phyloP scores from a whole-genome alignment of 2,113 vertebrate genomes.

The Sapayoa aenigma region DNA sequence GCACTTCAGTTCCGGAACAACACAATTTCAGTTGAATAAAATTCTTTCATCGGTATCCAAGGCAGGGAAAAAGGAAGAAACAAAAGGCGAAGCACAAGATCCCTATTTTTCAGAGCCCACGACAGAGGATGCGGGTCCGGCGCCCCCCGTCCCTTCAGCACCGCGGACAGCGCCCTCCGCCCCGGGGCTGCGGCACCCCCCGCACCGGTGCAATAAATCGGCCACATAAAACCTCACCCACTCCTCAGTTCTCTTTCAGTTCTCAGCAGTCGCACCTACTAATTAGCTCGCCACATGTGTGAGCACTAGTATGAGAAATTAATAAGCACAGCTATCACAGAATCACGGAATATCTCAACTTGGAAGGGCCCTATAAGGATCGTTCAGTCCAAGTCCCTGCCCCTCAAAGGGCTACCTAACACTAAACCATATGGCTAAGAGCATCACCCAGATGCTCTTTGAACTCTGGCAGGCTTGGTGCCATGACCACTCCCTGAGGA shows the following conservation, averaged over 20 bases:
- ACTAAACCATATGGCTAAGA: neutral
- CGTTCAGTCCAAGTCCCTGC: neutral
- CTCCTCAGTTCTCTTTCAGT: neutral
- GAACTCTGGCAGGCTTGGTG: neutral
- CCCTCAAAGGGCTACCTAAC: neutral
- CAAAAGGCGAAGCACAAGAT: neutral
- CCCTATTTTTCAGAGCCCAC: neutral
- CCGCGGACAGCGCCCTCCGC: neutral
- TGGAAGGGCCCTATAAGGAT: neutral
- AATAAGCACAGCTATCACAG: neutral
- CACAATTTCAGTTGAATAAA: neutral
- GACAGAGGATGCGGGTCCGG: fast-evolving
- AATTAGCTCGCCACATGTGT: fast-evolving
- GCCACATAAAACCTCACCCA: fast-evolving
- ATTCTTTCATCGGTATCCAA: neutral
- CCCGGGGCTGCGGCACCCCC: neutral
- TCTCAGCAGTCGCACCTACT: neutral
- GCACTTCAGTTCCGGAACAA: neutral
- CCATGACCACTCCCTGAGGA: neutral
- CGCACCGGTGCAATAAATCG: neutral
- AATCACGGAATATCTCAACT: neutral
- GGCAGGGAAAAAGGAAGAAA: neutral
- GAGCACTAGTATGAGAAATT: neutral
- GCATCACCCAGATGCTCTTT: neutral
- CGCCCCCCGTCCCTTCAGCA: neutral